Percentiles rank a stretch among this genome's conserved stretches.
phyloP scores from a whole-genome alignment of 2,113 vertebrate species.

The Campylorhamphus procurvoides region DNA sequence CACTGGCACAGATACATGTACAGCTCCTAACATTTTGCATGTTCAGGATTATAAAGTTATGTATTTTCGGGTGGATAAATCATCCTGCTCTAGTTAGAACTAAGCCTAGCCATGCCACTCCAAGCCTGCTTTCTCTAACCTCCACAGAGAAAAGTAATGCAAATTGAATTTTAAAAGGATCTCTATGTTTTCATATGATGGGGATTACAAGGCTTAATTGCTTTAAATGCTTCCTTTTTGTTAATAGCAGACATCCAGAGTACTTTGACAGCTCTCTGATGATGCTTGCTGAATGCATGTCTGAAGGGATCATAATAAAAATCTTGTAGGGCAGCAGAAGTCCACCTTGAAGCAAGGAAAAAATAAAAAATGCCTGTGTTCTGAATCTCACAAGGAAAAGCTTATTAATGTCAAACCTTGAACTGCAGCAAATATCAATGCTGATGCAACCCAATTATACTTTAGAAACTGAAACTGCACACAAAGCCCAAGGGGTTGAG shows the following conservation, averaged over 20 bases:
- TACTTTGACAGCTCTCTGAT: background rate
- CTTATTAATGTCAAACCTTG: conserved; percentile 20
- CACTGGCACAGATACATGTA: background rate
- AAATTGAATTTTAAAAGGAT: background rate
- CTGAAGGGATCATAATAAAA: background rate
- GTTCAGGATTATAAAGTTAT: background rate
- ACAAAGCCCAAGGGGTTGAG: conserved; percentile 16
- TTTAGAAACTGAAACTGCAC: conserved; percentile 35
- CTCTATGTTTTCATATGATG: background rate
- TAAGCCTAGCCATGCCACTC: background rate
- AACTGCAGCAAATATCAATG: conserved; percentile 25
- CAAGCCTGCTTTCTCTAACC: background rate
- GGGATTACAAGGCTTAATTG: background rate
- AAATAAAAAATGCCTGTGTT: background rate
- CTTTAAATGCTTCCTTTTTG: background rate
- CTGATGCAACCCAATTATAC: conserved; percentile 30
- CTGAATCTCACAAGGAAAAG: background rate
- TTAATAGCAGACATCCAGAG: background rate
- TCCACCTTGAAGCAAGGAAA: background rate
- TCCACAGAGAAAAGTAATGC: background rate
- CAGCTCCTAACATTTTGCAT: background rate
- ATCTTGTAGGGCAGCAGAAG: background rate
- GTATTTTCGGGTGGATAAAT: background rate
- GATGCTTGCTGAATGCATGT: background rate
- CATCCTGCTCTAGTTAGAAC: background rate